phyloP scores from a whole-genome alignment of 2,113 vertebrate genomes.

The Telmatochromis brichardi region DNA sequence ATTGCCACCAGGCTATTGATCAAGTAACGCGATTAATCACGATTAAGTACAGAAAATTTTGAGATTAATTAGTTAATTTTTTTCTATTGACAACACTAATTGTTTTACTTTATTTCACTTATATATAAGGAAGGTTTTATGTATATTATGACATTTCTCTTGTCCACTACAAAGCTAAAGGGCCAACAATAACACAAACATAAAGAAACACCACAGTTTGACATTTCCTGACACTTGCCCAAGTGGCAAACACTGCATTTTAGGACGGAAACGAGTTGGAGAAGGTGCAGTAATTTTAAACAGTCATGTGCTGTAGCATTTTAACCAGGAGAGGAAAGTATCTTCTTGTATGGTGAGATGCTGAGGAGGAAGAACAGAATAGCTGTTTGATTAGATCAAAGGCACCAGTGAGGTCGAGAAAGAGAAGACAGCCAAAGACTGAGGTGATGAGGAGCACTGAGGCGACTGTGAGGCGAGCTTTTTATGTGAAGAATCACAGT shows the following conservation, averaged over 20 bases:
- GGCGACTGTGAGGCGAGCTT: background rate
- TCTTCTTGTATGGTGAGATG: background rate
- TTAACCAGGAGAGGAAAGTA: background rate
- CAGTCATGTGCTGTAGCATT: background rate
- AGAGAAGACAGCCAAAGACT: background rate
- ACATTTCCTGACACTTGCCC: background rate
- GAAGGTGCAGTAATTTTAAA: background rate
- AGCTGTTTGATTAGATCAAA: background rate
- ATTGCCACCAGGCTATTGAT: background rate
- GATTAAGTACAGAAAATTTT: background rate
- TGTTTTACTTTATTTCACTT: background rate
- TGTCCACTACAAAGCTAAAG: background rate
- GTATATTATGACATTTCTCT: background rate
- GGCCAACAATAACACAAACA: background rate
- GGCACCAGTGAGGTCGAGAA: background rate
- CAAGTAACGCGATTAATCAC: background rate
- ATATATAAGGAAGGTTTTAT: background rate
- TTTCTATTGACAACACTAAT: background rate
- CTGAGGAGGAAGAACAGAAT: background rate
- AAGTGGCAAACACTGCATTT: background rate
- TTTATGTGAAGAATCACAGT: background rate
- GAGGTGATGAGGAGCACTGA: background rate
- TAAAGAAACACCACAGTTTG: background rate
- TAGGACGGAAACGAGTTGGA: background rate
- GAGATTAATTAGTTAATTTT: background rate